Conservation (phyloP, 37 sponge, comb jelly and placozoan genomes). For the Aphrocallistes beatrix region DNA sequence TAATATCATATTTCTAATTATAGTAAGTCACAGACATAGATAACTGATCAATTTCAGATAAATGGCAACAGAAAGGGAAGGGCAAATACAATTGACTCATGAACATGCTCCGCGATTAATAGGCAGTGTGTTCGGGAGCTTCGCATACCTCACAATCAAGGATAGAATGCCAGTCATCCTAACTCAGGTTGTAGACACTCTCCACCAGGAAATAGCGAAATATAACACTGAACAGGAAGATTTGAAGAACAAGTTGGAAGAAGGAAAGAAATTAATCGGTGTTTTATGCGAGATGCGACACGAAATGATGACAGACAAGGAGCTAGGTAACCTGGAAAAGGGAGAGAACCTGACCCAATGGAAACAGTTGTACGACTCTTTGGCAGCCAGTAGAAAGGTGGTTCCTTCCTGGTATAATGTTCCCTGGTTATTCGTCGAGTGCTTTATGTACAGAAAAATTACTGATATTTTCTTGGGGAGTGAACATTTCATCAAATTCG, state of each 20-base stretch:
- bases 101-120: background rate
- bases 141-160: conserved; percentile 68
- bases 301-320: conserved; percentile 77
- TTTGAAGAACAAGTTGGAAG: conserved; percentile 42
- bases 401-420: conserved; percentile 67
- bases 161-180: conserved; percentile 81
- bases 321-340: conserved; percentile 25
- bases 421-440: conserved; percentile 93
- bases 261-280: conserved; percentile 45
- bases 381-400: background rate
- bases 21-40: no score
- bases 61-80: no score
- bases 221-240: background rate
- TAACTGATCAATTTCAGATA: no score
- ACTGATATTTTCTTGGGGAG: conserved; percentile 36
- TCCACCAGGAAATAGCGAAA: conserved; percentile 31
- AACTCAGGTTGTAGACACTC: conserved; percentile 72
- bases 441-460: conserved; percentile 90
- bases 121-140: conserved; percentile 52
- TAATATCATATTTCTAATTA: no score
- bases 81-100: no score
- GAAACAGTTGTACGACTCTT: conserved; percentile 34
- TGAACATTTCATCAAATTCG: conserved; percentile 41
- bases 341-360: conserved; percentile 59
- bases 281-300: conserved; percentile 71